These are phyloP conservation scores for Scaptomyza pallida DNA, from an alignment of 1,140 invertebrate species.

Conservation along the genomic window DNA sequence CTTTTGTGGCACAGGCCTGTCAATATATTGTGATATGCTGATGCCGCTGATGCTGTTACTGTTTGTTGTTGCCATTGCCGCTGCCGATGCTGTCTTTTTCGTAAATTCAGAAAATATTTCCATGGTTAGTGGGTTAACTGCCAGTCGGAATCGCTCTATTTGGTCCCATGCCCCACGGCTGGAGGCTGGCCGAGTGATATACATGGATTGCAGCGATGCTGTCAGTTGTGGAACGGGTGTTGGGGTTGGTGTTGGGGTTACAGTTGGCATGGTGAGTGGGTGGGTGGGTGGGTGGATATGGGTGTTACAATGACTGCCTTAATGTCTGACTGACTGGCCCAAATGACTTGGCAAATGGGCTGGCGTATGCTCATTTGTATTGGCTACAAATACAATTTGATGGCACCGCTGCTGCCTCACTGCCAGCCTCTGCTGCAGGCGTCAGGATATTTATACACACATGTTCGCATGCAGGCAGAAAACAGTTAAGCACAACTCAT, in stretches of 20 bases:
- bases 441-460: slow-evolving; percentile 68
- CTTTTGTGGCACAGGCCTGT: slow-evolving; percentile 27
- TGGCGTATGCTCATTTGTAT: slow-evolving; percentile 81
- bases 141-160: slow-evolving; percentile 72
- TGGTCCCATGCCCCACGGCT: slow-evolving; percentile 54
- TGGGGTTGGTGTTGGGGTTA: too few relatives aligned
- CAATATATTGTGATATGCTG: slow-evolving; percentile 48
- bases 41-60: slow-evolving; percentile 7
- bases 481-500: slow-evolving; percentile 67
- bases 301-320: slow-evolving; percentile 35
- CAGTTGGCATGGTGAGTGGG: background rate
- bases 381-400: slow-evolving; percentile 81
- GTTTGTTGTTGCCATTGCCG: background rate
- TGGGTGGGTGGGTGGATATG: too few relatives aligned
- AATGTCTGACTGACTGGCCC: slow-evolving; percentile 56
- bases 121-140: slow-evolving; percentile 77
- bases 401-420: slow-evolving; percentile 49
- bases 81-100: background rate
- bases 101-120: slow-evolving; percentile 41
- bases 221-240: background rate
- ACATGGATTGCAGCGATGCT: slow-evolving; percentile 30
- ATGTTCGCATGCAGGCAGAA: slow-evolving; percentile 60
- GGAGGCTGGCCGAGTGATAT: slow-evolving; percentile 31
- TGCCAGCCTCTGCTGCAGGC: slow-evolving; percentile 53
- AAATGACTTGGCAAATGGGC: slow-evolving; percentile 74